Evolutionary conservation across 2,113 vertebrate genomes (phyloP), one percentile per base, ranked within the genome.

Genomic region (Chiloscyllium plagiosum): DNA sequence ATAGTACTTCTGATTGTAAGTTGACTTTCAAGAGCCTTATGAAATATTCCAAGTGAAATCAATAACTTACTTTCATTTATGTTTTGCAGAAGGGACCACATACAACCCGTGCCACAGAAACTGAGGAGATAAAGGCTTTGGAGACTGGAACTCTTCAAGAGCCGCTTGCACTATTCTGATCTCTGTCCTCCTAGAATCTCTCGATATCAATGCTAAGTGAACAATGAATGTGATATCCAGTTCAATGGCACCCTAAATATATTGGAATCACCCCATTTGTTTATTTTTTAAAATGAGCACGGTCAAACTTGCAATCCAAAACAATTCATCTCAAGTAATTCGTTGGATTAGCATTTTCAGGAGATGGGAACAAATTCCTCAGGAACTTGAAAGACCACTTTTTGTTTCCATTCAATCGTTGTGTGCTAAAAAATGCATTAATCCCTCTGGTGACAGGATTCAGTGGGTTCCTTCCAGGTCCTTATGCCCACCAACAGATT

Each of bases 31-130:
- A 29, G 3, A 50, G 24, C 90, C n/a, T 42, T 42, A 68, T 68
- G 65, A 15, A 94, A 66, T 29, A 22, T 47, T 50, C 66, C 26
- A 47, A 20, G 47, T 19, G 20, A 66, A n/a, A 42, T 70, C n/a
- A 72, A 70, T 72, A n/a, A 20, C 66, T 69, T 29, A 17, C 42
- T 19, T 68, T 24, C 3, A 19, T 26, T 3, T 24, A 29, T 70
- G 22, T 95, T 95, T 95, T 72, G 93, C 94, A 95, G 94, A 95
- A 95, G 94, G 94, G 94, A 72, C 42, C 42, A 95, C 72, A 26
- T 12, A 24, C 7, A 52, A 15, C 12, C 68, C 70, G 69, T 72
- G 26, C 42, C 4, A 72, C 37, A 65, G 29, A 93, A 92, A 66
- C 89, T 29, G 42, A 72, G 52, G 52, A 90, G 87, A 90, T 61